Conservation (phyloP, 1,140 invertebrate genomes). For the Philotrypesis tridentata region DNA sequence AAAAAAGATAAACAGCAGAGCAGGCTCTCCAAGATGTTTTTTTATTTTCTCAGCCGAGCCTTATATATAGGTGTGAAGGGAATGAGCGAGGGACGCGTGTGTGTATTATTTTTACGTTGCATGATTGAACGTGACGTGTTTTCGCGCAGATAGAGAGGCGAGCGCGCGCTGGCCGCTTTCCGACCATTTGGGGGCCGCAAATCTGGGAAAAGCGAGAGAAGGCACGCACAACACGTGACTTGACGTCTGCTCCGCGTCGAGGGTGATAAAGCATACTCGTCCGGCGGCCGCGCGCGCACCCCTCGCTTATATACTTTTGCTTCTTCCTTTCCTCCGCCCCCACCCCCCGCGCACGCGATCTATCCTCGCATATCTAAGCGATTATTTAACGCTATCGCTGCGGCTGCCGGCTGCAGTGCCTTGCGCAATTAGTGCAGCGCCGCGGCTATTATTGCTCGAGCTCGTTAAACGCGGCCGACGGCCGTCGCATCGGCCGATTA, state of each 20-base stretch:
- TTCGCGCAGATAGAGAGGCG: conserved; percentile 54
- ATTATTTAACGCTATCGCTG: too few relatives aligned
- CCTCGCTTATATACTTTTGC: too few relatives aligned
- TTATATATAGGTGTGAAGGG: conserved; percentile 9
- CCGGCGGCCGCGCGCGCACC: too few relatives aligned
- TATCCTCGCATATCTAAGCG: too few relatives aligned
- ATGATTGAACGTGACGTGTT: conserved; percentile 47
- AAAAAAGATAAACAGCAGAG: background rate
- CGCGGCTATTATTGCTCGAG: too few relatives aligned
- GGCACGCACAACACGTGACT: conserved; percentile 71
- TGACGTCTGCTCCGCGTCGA: conserved; percentile 58
- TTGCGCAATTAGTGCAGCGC: too few relatives aligned
- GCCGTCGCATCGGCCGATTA: conserved; percentile 33
- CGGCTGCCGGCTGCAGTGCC: too few relatives aligned
- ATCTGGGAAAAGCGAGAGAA: conserved; percentile 70
- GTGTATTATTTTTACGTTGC: conserved; percentile 67
- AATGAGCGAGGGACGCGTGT: conserved; percentile 7
- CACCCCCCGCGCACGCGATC: too few relatives aligned
- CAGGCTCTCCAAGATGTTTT: conserved; percentile 33
- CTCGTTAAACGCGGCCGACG: too few relatives aligned
- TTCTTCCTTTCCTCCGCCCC: background rate
- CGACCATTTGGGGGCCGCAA: conserved; percentile 58
- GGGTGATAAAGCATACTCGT: conserved; percentile 69
- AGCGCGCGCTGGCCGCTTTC: conserved; percentile 51
- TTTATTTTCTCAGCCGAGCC: conserved; percentile 35